These are phyloP conservation scores for Tetanocera ferruginea DNA, from an alignment of 2,888 invertebrate genomes.

Conservation along the genomic window DNA sequence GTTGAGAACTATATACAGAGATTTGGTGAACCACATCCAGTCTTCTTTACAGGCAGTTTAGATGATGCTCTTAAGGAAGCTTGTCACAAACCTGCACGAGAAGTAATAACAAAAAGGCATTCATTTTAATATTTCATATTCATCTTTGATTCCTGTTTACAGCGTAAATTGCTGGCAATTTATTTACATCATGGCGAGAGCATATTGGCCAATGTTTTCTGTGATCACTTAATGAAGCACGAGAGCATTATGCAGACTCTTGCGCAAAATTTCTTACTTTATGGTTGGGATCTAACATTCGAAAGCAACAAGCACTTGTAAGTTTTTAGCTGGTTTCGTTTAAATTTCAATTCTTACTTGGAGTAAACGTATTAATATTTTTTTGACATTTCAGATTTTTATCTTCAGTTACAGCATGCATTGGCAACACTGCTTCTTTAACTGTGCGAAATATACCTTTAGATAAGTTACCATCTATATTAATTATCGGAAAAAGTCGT, in stretches of 20 bases:
- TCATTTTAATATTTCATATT: background rate
- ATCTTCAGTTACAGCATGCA: slow-evolving; percentile 79
- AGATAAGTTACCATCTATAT: slow-evolving; percentile 88
- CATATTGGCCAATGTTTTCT: slow-evolving; percentile 96
- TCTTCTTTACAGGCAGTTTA: slow-evolving; percentile 91
- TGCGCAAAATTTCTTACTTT: slow-evolving; percentile 90
- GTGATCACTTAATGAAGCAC: slow-evolving; percentile 92
- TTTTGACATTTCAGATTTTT: slow-evolving; percentile 74
- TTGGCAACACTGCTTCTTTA: slow-evolving; percentile 87
- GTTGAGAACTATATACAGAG: slow-evolving; percentile 86
- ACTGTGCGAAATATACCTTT: slow-evolving; percentile 88
- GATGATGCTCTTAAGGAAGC: slow-evolving; percentile 93
- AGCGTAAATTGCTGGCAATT: slow-evolving; percentile 93
- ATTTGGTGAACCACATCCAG: slow-evolving; percentile 84
- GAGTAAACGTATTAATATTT: background rate
- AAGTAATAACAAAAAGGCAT: slow-evolving; percentile 72
- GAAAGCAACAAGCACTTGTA: slow-evolving; percentile 88
- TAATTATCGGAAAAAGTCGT: slow-evolving; percentile 86
- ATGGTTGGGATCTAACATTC: slow-evolving; percentile 97
- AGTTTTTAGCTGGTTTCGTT: slow-evolving; percentile 50
- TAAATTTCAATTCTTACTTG: background rate
- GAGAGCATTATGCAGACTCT: slow-evolving; percentile 92
- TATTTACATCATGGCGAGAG: slow-evolving; percentile 98
- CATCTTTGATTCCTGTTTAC: slow-evolving; percentile 53
- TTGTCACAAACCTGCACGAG: slow-evolving; percentile 89